Evolutionary conservation across 2,888 invertebrate genomes (phyloP), one percentile per base, ranked within the genome.

Genomic region (Habrosyne pyritoides): DNA sequence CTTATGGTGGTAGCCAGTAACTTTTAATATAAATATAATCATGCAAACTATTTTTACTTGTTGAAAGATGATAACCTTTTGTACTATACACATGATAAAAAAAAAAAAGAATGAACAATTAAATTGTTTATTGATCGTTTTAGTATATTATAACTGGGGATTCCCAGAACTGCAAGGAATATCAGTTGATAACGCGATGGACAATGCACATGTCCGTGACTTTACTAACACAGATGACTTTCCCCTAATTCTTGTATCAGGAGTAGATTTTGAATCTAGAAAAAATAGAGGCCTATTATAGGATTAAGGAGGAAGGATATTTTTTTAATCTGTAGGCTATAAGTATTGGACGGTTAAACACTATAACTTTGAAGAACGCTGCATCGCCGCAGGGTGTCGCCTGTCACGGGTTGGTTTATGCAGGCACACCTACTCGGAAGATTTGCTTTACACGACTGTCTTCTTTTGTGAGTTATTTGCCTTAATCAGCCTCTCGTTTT

Each of bases 331-430:
- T 14, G 18, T 28, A 21, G 21, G 10, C 28, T 10, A 63, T 63
- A 57, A 55, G 65, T 64, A 53, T 59, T 60, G 65, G 63, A 64
- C 67, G 73, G 71, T 73, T 69, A 73, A 73, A 69, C 71, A 74
- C 71, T 75, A 69, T 81, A 83, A 81, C 73, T 77, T 61, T 61
- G 64, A 76, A 76, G 77, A 71, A 72, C 53, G 61, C 55, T 50
- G 51, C 59, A 61, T 57, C 83, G 75, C 88, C 75, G 73, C 81
- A 71, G 86, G 89, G 86, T 77, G 87, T 79, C 85, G 69, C 69
- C 63, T 81, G 82, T 83, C 84, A 69, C 65, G 69, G 60, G 60
- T 59, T 83, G 71, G 74, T 87, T 87, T 86, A 86, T 84, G 77
- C 64, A 75, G 74, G 69, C 73, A 77, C 76, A 75, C 75, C 76